Evolutionary conservation across 2,888 invertebrate genomes (phyloP).

Genomic region (Augochlorella aurata): DNA sequence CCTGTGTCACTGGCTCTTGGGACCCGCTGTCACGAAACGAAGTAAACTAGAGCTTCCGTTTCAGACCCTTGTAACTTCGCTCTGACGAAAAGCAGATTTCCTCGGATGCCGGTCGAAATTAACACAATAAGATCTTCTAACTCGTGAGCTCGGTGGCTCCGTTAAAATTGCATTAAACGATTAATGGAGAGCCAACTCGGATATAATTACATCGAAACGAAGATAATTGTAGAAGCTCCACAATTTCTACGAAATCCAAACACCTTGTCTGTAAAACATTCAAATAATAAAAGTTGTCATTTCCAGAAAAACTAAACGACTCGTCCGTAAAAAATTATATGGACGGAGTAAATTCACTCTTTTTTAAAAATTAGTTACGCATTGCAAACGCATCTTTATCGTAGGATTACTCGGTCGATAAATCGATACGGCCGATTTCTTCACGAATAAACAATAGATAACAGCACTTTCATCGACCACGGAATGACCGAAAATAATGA

Average conservation of each 20-base stretch:
- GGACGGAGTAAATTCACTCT: too few relatives aligned
- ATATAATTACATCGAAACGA: neutral
- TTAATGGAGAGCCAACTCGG: neutral
- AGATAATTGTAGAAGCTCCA: neutral
- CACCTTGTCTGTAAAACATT: too few relatives aligned
- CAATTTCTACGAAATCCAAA: neutral
- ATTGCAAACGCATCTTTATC: too few relatives aligned
- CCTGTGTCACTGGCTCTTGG: slow-evolving; percentile 19
- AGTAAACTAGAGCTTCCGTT: slow-evolving; percentile 19
- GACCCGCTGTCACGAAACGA: slow-evolving; percentile 6
- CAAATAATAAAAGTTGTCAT: too few relatives aligned
- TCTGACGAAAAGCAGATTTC: slow-evolving; percentile 34
- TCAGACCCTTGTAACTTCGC: slow-evolving; percentile 1
- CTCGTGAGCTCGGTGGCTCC: neutral
- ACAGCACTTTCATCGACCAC: too few relatives aligned
- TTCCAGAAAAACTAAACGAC: too few relatives aligned
- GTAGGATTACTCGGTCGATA: too few relatives aligned
- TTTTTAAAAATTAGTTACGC: too few relatives aligned
- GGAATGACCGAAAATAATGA: too few relatives aligned
- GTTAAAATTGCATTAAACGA: neutral
- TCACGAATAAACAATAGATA: too few relatives aligned
- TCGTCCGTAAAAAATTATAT: too few relatives aligned
- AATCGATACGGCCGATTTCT: too few relatives aligned
- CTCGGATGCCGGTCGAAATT: slow-evolving; percentile 6
- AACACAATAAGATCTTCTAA: slow-evolving; percentile 16